Percentiles rank a stretch among this genome's conserved stretches.
These are phyloP conservation scores for Gnatocerus cornutus DNA, from an alignment of 2,888 invertebrate species.

Conservation along the genomic window DNA sequence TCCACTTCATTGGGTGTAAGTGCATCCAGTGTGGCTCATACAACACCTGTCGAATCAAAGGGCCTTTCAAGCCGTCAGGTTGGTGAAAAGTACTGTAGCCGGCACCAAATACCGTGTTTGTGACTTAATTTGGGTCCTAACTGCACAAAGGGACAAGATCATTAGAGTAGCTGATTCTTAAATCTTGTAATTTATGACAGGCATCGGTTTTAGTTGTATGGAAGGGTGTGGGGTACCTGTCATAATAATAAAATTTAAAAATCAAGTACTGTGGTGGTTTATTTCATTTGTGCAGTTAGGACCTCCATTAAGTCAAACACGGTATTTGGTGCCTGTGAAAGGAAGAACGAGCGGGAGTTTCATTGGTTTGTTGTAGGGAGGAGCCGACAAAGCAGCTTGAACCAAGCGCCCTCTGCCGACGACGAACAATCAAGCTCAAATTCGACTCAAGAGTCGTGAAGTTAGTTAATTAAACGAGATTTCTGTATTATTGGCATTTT, in stretches of 20 bases:
- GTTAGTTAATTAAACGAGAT: constrained; percentile 7
- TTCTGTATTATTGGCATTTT: constrained; percentile 32
- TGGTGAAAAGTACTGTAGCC: background rate
- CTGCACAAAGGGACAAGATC: no score
- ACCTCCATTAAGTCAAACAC: no score
- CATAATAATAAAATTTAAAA: no score
- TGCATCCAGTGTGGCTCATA: constrained; percentile 92
- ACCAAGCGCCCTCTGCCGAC: constrained; percentile 14
- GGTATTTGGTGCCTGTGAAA: no score
- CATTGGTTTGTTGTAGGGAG: constrained; percentile 23
- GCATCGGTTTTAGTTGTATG: no score
- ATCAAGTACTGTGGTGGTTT: no score
- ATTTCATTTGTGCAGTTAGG: no score
- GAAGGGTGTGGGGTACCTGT: no score
- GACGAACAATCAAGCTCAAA: constrained; percentile 38
- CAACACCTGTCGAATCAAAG: constrained; percentile 88
- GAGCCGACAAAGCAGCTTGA: constrained; percentile 31
- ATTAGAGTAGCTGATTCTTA: no score
- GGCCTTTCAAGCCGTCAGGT: constrained; percentile 67
- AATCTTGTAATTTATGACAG: no score
- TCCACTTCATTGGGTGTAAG: constrained; percentile 91
- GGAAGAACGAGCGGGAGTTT: background rate
- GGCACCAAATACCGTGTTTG: no score
- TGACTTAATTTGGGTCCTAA: no score
- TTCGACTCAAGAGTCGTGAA: constrained; percentile 25